Percentiles rank a stretch among this genome's conserved stretches.
phyloP scores from a whole-genome alignment of 2,797 vertebrate genomes.

The Adelosebastes latens region DNA sequence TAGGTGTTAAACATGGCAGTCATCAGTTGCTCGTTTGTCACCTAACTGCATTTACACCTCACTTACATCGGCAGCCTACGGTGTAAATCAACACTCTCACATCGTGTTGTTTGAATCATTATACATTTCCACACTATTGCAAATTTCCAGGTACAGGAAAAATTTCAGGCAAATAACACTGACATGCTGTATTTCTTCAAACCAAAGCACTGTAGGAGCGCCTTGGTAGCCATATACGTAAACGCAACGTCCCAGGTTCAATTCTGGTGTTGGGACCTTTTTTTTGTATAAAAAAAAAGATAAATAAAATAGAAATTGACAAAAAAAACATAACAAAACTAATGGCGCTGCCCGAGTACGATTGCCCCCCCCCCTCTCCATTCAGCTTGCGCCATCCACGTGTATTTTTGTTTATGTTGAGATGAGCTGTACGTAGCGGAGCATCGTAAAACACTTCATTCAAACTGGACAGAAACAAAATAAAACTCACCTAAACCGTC shows the following conservation, averaged over 20 bases:
- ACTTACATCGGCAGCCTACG: slow-evolving; percentile 17
- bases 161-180: background rate
- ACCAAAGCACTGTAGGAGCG: background rate
- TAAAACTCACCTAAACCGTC: no score
- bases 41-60: slow-evolving; percentile 54
- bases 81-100: slow-evolving; percentile 12
- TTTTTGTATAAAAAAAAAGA: background rate
- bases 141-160: background rate
- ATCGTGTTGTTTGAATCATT: slow-evolving; percentile 10
- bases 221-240: background rate
- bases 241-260: background rate
- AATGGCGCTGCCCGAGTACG: no score
- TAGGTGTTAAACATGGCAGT: slow-evolving; percentile 45
- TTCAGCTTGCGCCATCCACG: no score
- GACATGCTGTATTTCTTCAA: background rate
- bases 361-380: no score
- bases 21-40: slow-evolving; percentile 55
- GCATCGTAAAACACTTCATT: no score
- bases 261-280: background rate
- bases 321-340: background rate
- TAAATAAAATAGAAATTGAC: background rate
- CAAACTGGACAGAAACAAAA: no score
- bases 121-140: slow-evolving; percentile 8
- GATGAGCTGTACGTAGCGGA: no score
- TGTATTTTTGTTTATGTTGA: no score